Base-by-base conservation (phyloP, 2,113 vertebrate genomes). In the Acrocephalus kingi region DNA sequence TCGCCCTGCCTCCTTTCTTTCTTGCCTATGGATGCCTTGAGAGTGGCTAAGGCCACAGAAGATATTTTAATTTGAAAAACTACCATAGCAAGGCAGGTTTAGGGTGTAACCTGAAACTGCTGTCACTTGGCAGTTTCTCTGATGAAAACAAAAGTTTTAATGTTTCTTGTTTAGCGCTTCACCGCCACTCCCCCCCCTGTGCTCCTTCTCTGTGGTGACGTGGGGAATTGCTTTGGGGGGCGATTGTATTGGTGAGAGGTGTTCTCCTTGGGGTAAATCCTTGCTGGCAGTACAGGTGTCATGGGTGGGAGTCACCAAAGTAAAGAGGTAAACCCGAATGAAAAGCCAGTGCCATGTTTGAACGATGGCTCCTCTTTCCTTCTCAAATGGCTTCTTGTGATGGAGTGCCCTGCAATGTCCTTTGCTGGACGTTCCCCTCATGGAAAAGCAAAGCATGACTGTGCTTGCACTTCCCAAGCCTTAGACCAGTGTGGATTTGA, bases 21-120 rank as follows among this genome's bases (percentile, higher is more conserved):
- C 97, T 98, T 97, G 98, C 97, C 97, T 97, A 93, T 94, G 98
- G 97, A 98, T 37, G 94, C 95, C 97, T 97, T 41, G 88, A 97
- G 97, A 98, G 97, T 83, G 97, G 95, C 93, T 43, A 95, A 97
- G 97, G 96, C 97, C 97, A 84, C 86, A 56, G 97, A 98, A 98
- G 97, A 98, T 97, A 98, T 98, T 98, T 98, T 98, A 97, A 98
- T 98, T 97, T 98, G 98, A 98, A 98, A 98, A 98, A 98, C 90
- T 95, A 97, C 96, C 86, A 17, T 96, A 72, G 97, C 95, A 49
- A 88, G 97, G 96, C 96, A 94, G 94, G 96, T 98, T 98, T 97
- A 96, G 92, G 89, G 83, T 96, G 97, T 97, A 98, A 98, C 98
- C 97, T 95, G 97, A 98, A 97, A 98, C 97, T 97, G 95, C 92